Conservation (phyloP, 2,113 vertebrate genomes). For the Saccopteryx leptura region DNA sequence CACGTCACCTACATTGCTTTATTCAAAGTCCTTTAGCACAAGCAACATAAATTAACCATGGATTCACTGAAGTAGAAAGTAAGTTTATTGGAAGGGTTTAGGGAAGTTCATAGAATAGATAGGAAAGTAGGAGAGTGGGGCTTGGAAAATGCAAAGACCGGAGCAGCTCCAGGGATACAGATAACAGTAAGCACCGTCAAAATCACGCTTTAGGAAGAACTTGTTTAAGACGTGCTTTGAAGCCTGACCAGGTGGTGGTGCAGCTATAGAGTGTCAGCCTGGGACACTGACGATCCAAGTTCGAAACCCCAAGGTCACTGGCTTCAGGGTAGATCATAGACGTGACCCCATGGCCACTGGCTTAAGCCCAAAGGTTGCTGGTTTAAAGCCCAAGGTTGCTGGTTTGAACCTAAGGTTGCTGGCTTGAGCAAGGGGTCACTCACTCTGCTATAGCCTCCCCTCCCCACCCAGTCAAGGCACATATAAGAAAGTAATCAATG, state of each 20-base stretch:
- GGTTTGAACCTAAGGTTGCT: too few species aligned
- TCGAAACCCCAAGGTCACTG: too few species aligned
- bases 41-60: not conserved
- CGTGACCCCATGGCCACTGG: too few species aligned
- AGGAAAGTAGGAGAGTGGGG: not conserved
- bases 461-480: too few species aligned
- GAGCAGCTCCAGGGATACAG: not conserved
- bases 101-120: not conserved
- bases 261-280: too few species aligned
- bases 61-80: not conserved
- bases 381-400: too few species aligned
- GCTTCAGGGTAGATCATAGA: too few species aligned
- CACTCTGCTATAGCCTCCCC: too few species aligned
- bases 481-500: too few species aligned
- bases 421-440: too few species aligned
- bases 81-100: not conserved
- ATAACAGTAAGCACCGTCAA: not conserved
- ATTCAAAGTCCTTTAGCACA: not conserved
- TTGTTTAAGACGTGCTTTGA: not conserved
- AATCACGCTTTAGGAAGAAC: not conserved
- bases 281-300: too few species aligned
- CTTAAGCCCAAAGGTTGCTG: too few species aligned
- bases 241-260: rapidly evolving
- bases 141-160: not conserved
- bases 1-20: not conserved